Evolutionary conservation across 1,140 invertebrate species (phyloP), one percentile per base, ranked within the genome.

Genomic region (Lasioglossum baleicum): DNA sequence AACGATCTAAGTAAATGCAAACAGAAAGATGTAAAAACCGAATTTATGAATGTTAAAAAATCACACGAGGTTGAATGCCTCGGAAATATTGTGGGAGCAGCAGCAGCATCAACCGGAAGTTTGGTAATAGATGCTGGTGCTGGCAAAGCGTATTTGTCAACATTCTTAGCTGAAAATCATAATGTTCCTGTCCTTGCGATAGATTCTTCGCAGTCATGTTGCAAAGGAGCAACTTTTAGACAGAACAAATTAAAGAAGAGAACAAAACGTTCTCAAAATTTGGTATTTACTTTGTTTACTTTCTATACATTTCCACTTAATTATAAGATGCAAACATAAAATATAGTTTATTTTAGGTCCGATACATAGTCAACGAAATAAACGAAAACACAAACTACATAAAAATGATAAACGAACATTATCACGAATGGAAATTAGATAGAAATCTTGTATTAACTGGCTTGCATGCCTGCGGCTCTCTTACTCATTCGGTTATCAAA

Each of bases 401-500:
- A 11, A 61, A 92, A 75, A 88, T 96, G 40, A 75, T 95, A 2
- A 79, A 90, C 65, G 83, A 93, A 26, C 67, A 94, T 63, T 96
- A 94, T 91, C 80, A 88, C 26, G 75, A 92, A 85, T 82, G 88
- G 63, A 71, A 80, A 17, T 61, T 85, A 31, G 81, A 84, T 13
- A 73, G 68, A 13, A 88, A 91, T 71, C 93, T 96, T 67, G 94
- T 95, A 71, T 85, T 97, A 31, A 93, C 95, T 85, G 98, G 98
- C 7, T 93, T 99, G 11, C 98, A 99, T 90, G 98, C 97, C 0
- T 99, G 98, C 93, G 98, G 98, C 1, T 95, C 97, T 91, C 92
- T 99, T 6, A 95, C 96, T 1, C 93, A 97, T 7, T 95, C 95
- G 8, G 95, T 96, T 77, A 92, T 98, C 0, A 94, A 95, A 86